Base-by-base conservation (phyloP, 2,888 invertebrate species). In the Corythucha ciliata region DNA sequence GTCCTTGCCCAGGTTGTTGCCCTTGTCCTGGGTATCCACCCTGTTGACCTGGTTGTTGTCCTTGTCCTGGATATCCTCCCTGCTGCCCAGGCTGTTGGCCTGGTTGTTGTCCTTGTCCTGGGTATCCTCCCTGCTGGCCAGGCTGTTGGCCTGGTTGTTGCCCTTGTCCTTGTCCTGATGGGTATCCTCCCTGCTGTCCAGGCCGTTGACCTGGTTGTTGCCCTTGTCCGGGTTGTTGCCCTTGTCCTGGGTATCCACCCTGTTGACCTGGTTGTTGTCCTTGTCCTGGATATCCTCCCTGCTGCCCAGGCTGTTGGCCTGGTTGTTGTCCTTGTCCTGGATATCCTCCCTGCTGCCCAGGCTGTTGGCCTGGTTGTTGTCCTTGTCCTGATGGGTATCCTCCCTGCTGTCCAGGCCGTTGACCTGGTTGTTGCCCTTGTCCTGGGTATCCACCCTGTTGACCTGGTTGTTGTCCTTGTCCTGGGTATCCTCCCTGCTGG, bases 401-500 rank as follows among this genome's bases (percentile, higher is more conserved):
- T 21, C 44, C 21, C 14, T 48, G 27, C 16, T 18, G 42, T 20
- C 14, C 32, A 27, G 16, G 33, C 29, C 48, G 52, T 21, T 37
- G 36, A 10, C 21, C 32, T 29, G 37, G 52, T 33, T 48, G n/a
- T n/a, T n/a, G n/a, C n/a, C n/a, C n/a, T 49, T 25, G 54, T 37
- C 34, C 22, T 5, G 21, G 44, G 2, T 16, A 57, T n/a, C 22
- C 18, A 14, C 52, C 50, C 7, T 33, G 33, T 7, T 33, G 58
- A 56, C 44, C 52, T 36, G 24, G 54, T 26, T 33, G 59, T 58
- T 16, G 57, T 44, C 22, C 54, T 49, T 25, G 54, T 37, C 34
- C 22, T 5, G 21, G 44, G 2, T 16, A 57, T 46, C 20, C 56
- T 4, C 27, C n/a, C 12, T 20, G 40, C 10, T 52, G 51, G 22